These are phyloP conservation scores for Resseliella maxima DNA, from an alignment of 2,888 invertebrate genomes.

Conservation along the genomic window DNA sequence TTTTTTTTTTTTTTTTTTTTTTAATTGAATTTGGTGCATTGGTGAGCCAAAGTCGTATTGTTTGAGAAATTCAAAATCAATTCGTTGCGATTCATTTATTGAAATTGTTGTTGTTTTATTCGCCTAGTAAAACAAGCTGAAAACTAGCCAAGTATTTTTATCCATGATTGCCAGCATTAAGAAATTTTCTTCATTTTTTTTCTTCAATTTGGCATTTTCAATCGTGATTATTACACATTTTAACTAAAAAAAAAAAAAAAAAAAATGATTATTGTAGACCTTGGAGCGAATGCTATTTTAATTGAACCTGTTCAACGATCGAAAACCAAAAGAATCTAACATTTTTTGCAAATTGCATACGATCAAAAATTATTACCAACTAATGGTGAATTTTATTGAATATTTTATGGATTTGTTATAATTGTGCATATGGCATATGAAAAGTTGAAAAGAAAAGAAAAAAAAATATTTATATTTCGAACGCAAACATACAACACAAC, in stretches of 20 bases:
- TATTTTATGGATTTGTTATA: neutral
- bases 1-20: too few species aligned
- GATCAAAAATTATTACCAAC: neutral
- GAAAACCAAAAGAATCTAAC: neutral
- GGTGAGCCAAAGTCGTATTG: neutral
- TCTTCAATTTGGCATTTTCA: neutral
- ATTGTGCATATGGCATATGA: too few species aligned
- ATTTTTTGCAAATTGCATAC: neutral
- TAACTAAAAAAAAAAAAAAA: too few species aligned
- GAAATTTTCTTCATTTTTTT: too few species aligned
- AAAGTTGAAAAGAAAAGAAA: too few species aligned
- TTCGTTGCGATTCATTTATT: neutral
- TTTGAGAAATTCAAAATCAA: neutral
- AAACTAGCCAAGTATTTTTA: neutral
- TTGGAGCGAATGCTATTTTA: neutral
- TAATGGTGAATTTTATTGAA: neutral
- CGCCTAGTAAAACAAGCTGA: too few species aligned
- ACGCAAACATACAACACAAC: too few species aligned
- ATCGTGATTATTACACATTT: too few species aligned
- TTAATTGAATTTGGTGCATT: too few species aligned
- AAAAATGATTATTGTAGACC: conserved; percentile 18
- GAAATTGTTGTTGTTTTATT: neutral
- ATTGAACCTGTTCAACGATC: neutral
- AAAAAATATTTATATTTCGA: too few species aligned
- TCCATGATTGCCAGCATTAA: too few species aligned